Evolutionary conservation across 2,888 invertebrate genomes (phyloP).

Genomic region (Aphodius sticticus): DNA sequence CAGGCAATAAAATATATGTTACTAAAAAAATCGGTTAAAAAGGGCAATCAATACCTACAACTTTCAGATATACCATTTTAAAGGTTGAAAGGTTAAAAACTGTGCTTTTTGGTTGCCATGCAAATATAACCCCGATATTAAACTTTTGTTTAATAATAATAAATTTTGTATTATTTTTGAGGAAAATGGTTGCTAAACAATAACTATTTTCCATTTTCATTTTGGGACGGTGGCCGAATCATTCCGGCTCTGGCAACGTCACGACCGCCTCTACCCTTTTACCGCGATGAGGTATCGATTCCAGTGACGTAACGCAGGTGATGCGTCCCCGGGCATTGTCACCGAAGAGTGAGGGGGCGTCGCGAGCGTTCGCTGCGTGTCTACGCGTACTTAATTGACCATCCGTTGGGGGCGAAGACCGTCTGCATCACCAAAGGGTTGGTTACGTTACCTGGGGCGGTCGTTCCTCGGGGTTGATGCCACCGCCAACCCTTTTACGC

Average conservation of each 20-base stretch:
- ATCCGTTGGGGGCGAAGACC: slow-evolving; percentile 29
- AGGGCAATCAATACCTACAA: too few species aligned
- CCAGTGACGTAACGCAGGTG: slow-evolving; percentile 54
- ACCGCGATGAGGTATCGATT: slow-evolving; percentile 59
- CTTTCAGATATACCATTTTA: too few species aligned
- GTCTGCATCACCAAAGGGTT: slow-evolving; percentile 44
- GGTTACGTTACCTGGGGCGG: slow-evolving; percentile 41
- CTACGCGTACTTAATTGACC: slow-evolving; percentile 46
- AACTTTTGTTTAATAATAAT: too few species aligned
- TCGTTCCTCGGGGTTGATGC: slow-evolving; percentile 13
- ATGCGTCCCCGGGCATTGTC: slow-evolving; percentile 53
- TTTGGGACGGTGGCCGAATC: too few species aligned
- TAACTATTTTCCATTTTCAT: too few species aligned
- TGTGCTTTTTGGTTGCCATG: too few species aligned
- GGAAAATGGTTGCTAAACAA: too few species aligned
- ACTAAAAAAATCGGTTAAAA: too few species aligned
- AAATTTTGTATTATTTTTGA: too few species aligned
- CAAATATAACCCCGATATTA: too few species aligned
- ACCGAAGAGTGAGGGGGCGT: slow-evolving; percentile 40
- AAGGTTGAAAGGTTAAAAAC: too few species aligned
- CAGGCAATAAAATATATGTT: too few species aligned
- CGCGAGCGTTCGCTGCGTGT: slow-evolving; percentile 35
- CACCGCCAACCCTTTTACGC: slow-evolving; percentile 18
- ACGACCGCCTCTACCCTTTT: slow-evolving; percentile 51
- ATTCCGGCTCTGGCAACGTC: background rate